A percentile compares a stretch with the other conserved stretches of the same genome.
phyloP scores from a whole-genome alignment of 2,797 vertebrate genomes.

The Bradypodion pumilum region DNA sequence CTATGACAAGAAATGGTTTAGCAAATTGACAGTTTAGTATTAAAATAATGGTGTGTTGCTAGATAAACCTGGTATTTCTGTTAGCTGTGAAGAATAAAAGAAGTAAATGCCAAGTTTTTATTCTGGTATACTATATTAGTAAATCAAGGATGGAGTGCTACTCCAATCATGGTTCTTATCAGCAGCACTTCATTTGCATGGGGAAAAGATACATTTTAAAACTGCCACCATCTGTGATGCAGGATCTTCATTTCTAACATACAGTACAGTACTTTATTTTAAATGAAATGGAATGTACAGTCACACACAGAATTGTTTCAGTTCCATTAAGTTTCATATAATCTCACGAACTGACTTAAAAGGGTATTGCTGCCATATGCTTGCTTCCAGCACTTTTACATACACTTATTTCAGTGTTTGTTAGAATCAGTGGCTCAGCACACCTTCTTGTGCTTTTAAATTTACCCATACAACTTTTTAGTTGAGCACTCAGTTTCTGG shows the following conservation, averaged over 20 bases:
- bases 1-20: slow-evolving; percentile 65
- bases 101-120: slow-evolving; percentile 73
- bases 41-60: slow-evolving; percentile 64
- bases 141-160: slow-evolving; percentile 72
- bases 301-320: slow-evolving; percentile 81
- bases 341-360: slow-evolving; percentile 81
- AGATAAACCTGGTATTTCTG: slow-evolving; percentile 73
- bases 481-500: slow-evolving; percentile 83
- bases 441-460: slow-evolving; percentile 76
- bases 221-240: slow-evolving; percentile 77
- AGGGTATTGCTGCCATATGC: slow-evolving; percentile 71
- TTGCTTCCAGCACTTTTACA: slow-evolving; percentile 81
- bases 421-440: slow-evolving; percentile 85
- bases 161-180: slow-evolving; percentile 68
- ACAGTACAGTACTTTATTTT: slow-evolving; percentile 72
- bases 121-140: slow-evolving; percentile 79
- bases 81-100: slow-evolving; percentile 70
- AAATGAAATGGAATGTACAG: slow-evolving; percentile 83
- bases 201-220: slow-evolving; percentile 72
- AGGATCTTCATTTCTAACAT: slow-evolving; percentile 74
- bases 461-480: slow-evolving; percentile 80
- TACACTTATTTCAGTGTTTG: slow-evolving; percentile 80
- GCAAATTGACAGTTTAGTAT: slow-evolving; percentile 66
- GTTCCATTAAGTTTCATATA: slow-evolving; percentile 79
- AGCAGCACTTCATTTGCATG: slow-evolving; percentile 72